phyloP scores from a whole-genome alignment of 2,797 vertebrate species.

The Neosalanx taihuensis region DNA sequence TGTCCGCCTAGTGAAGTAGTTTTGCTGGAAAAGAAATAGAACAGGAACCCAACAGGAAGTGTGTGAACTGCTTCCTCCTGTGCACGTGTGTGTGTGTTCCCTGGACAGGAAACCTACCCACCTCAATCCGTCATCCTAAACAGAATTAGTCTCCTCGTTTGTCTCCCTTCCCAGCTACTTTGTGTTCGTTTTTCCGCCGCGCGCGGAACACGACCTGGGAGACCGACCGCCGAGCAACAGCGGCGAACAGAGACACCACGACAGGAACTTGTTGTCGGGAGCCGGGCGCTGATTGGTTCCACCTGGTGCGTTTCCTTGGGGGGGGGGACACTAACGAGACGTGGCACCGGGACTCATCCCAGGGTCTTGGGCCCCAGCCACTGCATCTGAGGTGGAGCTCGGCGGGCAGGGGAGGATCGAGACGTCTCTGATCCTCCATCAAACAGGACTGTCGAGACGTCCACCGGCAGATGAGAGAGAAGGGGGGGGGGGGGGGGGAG shows the following conservation, averaged over 20 bases:
- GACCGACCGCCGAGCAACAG: constrained; percentile 38
- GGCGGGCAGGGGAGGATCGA: neutral
- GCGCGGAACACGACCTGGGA: constrained; percentile 29
- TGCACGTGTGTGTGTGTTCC: constrained; percentile 42
- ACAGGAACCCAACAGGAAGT: too few relatives aligned
- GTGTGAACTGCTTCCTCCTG: neutral
- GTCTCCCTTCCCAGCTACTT: constrained; percentile 57
- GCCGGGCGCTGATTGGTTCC: constrained; percentile 1
- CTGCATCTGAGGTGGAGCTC: neutral
- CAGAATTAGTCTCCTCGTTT: constrained; percentile 60
- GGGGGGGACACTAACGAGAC: constrained; percentile 12
- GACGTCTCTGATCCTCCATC: neutral
- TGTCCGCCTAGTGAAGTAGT: too few relatives aligned
- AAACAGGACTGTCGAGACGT: neutral
- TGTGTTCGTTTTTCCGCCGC: constrained; percentile 45
- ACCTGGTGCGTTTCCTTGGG: constrained; percentile 11
- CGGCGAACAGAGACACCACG: constrained; percentile 54
- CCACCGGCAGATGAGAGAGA: neutral
- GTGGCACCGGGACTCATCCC: neutral
- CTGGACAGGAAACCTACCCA: constrained; percentile 51
- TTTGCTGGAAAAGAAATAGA: too few relatives aligned
- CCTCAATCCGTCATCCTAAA: constrained; percentile 56
- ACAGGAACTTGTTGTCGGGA: constrained; percentile 26
- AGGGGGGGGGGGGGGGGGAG: neutral
- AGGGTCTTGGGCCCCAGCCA: neutral